Base-by-base conservation (phyloP, 2,888 invertebrate genomes). In the Xanthorhoe designata region DNA sequence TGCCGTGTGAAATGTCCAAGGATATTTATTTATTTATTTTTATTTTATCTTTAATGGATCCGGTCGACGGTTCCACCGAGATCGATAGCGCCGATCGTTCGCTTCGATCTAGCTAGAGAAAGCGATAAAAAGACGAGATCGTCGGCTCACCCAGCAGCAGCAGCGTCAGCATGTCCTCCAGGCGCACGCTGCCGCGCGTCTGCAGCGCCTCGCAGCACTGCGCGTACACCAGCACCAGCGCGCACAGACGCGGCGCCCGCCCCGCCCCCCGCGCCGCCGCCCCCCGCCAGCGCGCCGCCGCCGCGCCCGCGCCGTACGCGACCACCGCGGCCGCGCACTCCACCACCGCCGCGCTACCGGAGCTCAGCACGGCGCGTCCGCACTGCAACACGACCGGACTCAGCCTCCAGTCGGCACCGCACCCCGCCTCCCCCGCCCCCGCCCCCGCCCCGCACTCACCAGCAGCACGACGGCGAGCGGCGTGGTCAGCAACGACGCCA, bases 171-270 rank as follows among this genome's bases (percentile, higher is more conserved):
- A 82, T 71, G 64, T 81, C 78, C 4, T 61, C 59, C 9, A 74
- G 59, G 50, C 81, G 76, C 61, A 89, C 63, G 42, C 80, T 76
- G 29, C 89, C 89, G 58, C 66, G 85, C 89, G 4, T 83, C 86
- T 53, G 61, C 61, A 89, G 73, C 49, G 84, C 75, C 68, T 79
- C 78, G 71, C 90, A 88, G 73, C 89, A 89, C 69, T 89, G 88
- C 18, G 78, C 81, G 69, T 88, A 90, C 61, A 90, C 71, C 73
- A 90, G 74, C 66, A 74, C 61, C 55, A 90, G 75, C 10, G 87
- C 87, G n/a, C 83, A 81, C n/a, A 57, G 38, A 24, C 60, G 82
- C 32, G 58, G 75, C 75, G 54, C 54, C 62, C 66, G 66, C 68
- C 38, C 49, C 38, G 54, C 45, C 55, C 53, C 62, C 59, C 29